Evolutionary conservation across 2,113 vertebrate species (phyloP), one percentile per base, ranked within the genome.

Genomic region (Tragelaphus strepsiceros): DNA sequence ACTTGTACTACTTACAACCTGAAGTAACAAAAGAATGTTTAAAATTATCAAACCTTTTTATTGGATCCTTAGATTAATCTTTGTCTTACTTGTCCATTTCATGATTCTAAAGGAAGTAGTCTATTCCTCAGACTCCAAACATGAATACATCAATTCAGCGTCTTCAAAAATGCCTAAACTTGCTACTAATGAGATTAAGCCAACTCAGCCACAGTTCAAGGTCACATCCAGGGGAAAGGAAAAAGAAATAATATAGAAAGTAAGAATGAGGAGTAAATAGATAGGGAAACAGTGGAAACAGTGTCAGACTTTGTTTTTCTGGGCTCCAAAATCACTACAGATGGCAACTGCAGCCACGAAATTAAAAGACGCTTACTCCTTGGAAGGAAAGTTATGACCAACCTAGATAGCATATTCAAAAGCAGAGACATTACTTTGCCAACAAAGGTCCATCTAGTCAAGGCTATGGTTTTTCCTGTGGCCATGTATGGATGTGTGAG

Each of bases 21-120:
- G 32, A 91, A 95, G 11, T 95, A 95, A 80, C 78, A 92, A 77
- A 77, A 93, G 88, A 56, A 64, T 92, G 51, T 95, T 97, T 92
- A 35, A 88, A 89, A 84, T 96, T 22, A 77, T 30, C 58, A 95
- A 61, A 61, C 19, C n/a, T 71, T 58, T 67, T 77, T 67, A 53
- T 24, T 56, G 64, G 22, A 59, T 71, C 43, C 83, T 56, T 83
- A n/a, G n/a, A n/a, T n/a, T n/a, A 56, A 87, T 87, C 84, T 67
- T 43, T 15, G 13, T 91, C 54, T 39, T 84, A 9, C 51, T 89
- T 92, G 80, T 80, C 28, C n/a, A 24, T 88, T 78, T 83, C n/a
- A 4, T 74, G 51, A 64, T 64, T 43, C 89, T 28, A 24, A 62
- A 91, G 84, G 80, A 95, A 87, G 43, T 14, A 95, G 56, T 58